These are phyloP conservation scores for Hirtodrosophila alboralis DNA, from an alignment of 2,888 invertebrate genomes.

Conservation along the genomic window DNA sequence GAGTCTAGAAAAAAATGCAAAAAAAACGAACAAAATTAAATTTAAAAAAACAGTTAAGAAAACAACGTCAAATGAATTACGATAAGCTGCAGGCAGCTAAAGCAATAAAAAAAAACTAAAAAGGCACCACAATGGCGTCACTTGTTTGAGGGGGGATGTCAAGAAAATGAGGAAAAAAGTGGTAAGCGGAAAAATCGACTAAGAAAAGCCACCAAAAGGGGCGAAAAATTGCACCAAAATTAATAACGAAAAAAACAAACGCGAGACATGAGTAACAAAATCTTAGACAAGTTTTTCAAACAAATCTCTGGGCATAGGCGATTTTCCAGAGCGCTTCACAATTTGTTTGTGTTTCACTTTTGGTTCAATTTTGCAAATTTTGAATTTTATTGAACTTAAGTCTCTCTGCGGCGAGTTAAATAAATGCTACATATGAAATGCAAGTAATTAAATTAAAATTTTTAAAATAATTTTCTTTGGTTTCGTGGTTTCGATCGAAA, in stretches of 20 bases:
- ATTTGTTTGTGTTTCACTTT: too few relatives aligned
- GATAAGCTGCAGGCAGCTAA: slow-evolving; percentile 69
- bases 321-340: not conserved
- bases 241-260: slow-evolving; percentile 60
- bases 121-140: slow-evolving; percentile 42
- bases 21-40: slow-evolving; percentile 6
- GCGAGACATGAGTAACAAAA: slow-evolving; percentile 48
- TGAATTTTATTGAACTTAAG: too few relatives aligned
- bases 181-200: slow-evolving; percentile 3
- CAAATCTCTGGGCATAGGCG: not conserved
- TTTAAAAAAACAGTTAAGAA: too few relatives aligned
- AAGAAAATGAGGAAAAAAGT: not conserved
- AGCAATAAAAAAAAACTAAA: slow-evolving; percentile 46
- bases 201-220: slow-evolving; percentile 53
- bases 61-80: slow-evolving; percentile 69
- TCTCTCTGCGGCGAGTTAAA: too few relatives aligned
- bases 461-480: too few relatives aligned
- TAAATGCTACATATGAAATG: too few relatives aligned
- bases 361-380: too few relatives aligned
- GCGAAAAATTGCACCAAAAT: slow-evolving; percentile 74
- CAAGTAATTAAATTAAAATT: too few relatives aligned
- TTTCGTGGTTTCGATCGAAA: too few relatives aligned
- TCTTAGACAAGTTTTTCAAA: slow-evolving; percentile 36
- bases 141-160: slow-evolving; percentile 7
- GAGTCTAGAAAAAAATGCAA: slow-evolving; percentile 39